A percentile compares a stretch with the other conserved stretches of the same genome.
These are phyloP conservation scores for Natator depressus DNA, from an alignment of 2,113 vertebrate species.

Conservation along the genomic window DNA sequence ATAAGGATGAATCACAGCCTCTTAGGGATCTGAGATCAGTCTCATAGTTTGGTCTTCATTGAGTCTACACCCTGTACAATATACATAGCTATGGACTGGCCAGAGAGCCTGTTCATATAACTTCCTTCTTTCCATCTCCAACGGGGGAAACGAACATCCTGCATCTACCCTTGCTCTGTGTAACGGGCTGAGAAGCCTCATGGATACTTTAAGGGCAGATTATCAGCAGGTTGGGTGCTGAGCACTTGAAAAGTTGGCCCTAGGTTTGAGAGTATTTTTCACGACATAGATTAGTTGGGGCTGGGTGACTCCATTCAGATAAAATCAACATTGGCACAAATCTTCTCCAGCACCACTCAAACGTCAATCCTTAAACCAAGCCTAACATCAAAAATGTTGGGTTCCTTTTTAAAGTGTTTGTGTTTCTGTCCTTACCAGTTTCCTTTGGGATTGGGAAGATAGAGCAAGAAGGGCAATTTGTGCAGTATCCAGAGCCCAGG, in stretches of 20 bases:
- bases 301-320: background rate
- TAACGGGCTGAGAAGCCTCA: background rate
- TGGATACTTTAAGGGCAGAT: background rate
- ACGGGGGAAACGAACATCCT: background rate
- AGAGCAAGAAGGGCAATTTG: background rate
- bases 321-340: background rate
- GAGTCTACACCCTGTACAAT: background rate
- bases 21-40: background rate
- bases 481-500: background rate
- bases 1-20: background rate
- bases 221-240: background rate
- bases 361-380: background rate
- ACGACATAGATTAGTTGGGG: background rate
- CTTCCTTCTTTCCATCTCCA: background rate
- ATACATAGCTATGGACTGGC: background rate
- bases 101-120: background rate
- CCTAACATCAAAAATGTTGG: background rate
- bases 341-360: background rate
- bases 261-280: background rate
- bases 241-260: background rate
- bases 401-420: background rate
- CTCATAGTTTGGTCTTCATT: background rate
- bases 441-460: background rate
- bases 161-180: background rate
- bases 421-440: background rate